Percentiles rank a stretch among this genome's conserved stretches.
phyloP scores from a whole-genome alignment of 2,797 vertebrate species.

The Paratrypauchen microcephalus region DNA sequence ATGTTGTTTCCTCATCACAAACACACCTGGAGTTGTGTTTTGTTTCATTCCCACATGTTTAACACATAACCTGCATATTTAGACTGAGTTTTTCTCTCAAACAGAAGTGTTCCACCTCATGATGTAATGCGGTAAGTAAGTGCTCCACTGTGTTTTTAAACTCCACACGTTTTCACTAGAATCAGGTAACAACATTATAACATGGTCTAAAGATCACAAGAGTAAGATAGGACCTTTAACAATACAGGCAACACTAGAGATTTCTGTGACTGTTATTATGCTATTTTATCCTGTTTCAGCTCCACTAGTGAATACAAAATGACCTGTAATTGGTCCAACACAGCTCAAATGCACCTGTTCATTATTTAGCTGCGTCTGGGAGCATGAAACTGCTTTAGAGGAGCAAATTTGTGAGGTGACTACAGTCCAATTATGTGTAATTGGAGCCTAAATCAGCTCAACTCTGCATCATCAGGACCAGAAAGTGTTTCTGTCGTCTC shows the following conservation, averaged over 20 bases:
- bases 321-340: constrained; percentile 55
- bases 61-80: no score
- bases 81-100: no score
- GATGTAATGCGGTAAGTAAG: no score
- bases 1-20: no score
- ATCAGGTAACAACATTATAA: no score
- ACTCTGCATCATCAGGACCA: constrained; percentile 28
- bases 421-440: constrained; percentile 72
- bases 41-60: no score
- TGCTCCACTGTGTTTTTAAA: no score
- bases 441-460: constrained; percentile 60
- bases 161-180: no score
- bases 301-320: constrained; percentile 33
- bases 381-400: constrained; percentile 65
- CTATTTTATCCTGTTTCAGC: constrained; percentile 61
- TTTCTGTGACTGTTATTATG: constrained; percentile 46
- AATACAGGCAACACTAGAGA: neutral
- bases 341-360: constrained; percentile 63
- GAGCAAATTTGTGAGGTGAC: constrained; percentile 68
- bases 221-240: neutral
- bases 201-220: no score
- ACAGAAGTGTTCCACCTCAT: no score
- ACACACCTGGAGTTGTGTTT: no score
- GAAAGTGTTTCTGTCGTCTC: constrained; percentile 29
- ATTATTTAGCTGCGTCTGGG: constrained; percentile 70